Base-by-base conservation (phyloP, 1,140 invertebrate genomes). In the Bilobella aurantiaca region DNA sequence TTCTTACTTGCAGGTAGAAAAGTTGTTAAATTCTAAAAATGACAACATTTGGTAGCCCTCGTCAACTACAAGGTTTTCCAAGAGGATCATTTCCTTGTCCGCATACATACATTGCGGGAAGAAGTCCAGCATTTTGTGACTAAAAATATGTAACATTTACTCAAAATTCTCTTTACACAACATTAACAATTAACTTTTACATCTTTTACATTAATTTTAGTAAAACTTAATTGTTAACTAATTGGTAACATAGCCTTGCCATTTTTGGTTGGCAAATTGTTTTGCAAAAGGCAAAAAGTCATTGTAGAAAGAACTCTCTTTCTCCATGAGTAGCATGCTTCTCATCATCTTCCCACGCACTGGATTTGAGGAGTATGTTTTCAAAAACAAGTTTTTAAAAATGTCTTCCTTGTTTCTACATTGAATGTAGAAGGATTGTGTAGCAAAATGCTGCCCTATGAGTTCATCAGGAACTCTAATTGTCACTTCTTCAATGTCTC, bases 21-120 rank as follows among this genome's bases (percentile, higher is more conserved):
- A 62, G 28, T 62, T 34, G 18, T 62, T 31, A n/a, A 12, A 5
- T 14, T 62, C 59, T 3, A 8, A 2, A 18, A 23, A 42, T 3
- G 14, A n/a, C 8, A 18, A 3, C 37, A 62, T 30, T 21, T 21
- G 12, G 21, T 37, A 31, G 3, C 32, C 29, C 5, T 37, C 21
- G n/a, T 46, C 23, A n/a, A 30, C 5, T n/a, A 37, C 37, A 5
- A 62, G 25, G 27, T 62, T 62, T 28, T 62, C 59, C 59, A 62
- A 23, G 3, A 62, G 21, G 14, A 62, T 42, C 3, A 42, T 28
- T 31, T 62, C 59, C 14, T 28, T 37, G 32, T 62, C 32, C 5
- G 30, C 59, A 42, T 37, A 46, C 12, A 34, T 2, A 25, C 31
- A 34, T 37, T 62, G 12, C 3, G 59, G 59, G 30, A 62, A 62